Evolutionary conservation across 2,113 vertebrate species (phyloP).

Genomic region (Smithornis capensis): DNA sequence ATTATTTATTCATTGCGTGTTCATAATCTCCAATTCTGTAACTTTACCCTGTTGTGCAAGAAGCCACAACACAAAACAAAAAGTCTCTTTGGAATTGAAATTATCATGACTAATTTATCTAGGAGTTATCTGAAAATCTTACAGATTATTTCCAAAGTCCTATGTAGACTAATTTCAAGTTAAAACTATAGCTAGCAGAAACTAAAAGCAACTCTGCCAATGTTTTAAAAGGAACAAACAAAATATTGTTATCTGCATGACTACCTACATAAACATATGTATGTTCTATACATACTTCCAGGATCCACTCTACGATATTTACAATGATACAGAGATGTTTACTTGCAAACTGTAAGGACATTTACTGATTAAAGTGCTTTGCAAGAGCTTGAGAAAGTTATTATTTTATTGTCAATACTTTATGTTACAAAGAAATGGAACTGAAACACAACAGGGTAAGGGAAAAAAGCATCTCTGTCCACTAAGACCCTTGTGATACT

Average conservation of each 20-base stretch:
- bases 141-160: background rate
- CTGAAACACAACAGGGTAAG: background rate
- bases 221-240: background rate
- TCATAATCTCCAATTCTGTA: background rate
- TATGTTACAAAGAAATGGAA: background rate
- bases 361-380: background rate
- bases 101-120: background rate
- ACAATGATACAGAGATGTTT: background rate
- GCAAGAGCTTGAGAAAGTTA: background rate
- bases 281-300: background rate
- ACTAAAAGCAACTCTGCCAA: background rate
- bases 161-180: background rate
- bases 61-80: background rate
- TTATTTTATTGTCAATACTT: background rate
- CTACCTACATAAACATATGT: background rate
- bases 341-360: background rate
- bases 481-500: background rate
- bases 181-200: background rate
- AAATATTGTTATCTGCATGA: background rate
- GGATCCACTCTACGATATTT: background rate
- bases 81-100: background rate
- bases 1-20: constrained; percentile 1
- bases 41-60: background rate
- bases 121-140: background rate
- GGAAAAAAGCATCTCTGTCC: background rate